These are phyloP conservation scores for Mythimna vitellina DNA, from an alignment of 2,888 invertebrate genomes.

Conservation along the genomic window DNA sequence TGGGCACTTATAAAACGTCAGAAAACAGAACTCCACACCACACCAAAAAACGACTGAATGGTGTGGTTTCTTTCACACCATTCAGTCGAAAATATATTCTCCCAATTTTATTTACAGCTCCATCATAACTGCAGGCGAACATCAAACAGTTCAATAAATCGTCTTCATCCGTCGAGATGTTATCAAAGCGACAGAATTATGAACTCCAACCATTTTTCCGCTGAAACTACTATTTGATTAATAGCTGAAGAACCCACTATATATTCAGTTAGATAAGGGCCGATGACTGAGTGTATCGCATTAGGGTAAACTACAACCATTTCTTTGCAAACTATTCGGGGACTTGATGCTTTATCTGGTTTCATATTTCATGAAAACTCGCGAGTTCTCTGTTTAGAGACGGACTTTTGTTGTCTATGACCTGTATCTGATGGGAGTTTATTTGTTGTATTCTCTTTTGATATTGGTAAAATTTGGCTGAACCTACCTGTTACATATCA, in stretches of 20 bases:
- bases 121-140: constrained; percentile 33
- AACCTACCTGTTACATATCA: too few relatives aligned
- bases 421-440: constrained; percentile 55
- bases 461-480: too few relatives aligned
- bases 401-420: constrained; percentile 58
- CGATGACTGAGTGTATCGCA: constrained; percentile 83
- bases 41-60: too few relatives aligned
- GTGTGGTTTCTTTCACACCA: neutral
- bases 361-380: constrained; percentile 79
- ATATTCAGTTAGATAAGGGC: constrained; percentile 83
- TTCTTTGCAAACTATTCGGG: constrained; percentile 84
- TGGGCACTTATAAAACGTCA: too few relatives aligned
- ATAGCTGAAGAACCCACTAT: constrained; percentile 75
- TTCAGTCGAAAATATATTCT: neutral
- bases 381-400: constrained; percentile 68
- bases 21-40: too few relatives aligned
- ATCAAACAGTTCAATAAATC: constrained; percentile 58
- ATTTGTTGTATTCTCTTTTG: too few relatives aligned
- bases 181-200: constrained; percentile 66
- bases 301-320: constrained; percentile 82
- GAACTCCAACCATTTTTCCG: constrained; percentile 61
- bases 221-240: constrained; percentile 76
- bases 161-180: constrained; percentile 57
- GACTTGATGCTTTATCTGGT: constrained; percentile 78
- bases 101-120: constrained; percentile 20